Percentiles rank a stretch among this genome's conserved stretches.
Evolutionary conservation across 2,113 vertebrate species (phyloP).

Genomic region (Semnornis frantzii): DNA sequence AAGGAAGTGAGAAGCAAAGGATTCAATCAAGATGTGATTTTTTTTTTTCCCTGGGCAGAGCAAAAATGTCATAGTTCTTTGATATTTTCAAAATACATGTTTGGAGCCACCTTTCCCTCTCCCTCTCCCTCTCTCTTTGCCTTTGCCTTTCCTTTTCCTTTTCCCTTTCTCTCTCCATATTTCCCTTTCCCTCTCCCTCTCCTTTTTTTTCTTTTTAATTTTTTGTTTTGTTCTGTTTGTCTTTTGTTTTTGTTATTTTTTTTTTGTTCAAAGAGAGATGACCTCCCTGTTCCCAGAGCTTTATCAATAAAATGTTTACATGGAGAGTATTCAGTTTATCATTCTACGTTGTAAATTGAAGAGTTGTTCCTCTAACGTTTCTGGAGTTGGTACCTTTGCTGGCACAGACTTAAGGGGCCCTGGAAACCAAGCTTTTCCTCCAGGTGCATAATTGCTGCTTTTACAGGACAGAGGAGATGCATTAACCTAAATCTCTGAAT

Average conservation of each 20-base stretch:
- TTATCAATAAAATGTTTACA: neutral
- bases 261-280: neutral
- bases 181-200: neutral
- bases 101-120: neutral
- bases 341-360: neutral
- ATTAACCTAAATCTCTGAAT: neutral
- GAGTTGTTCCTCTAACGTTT: neutral
- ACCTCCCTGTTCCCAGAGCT: neutral
- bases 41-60: constrained; percentile 30
- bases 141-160: too few species aligned
- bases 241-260: neutral
- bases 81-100: constrained; percentile 38
- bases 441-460: neutral
- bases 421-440: neutral
- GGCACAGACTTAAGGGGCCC: neutral
- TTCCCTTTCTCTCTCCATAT: too few species aligned
- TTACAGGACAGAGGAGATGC: neutral
- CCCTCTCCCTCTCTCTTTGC: too few species aligned
- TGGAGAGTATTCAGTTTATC: neutral
- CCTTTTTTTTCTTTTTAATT: too few species aligned
- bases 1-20: constrained; percentile 38
- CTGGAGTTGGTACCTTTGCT: neutral
- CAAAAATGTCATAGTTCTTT: constrained; percentile 51
- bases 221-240: too few species aligned
- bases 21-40: constrained; percentile 34